Percentiles rank a stretch among this genome's conserved stretches.
Evolutionary conservation across 1,140 invertebrate genomes (phyloP).

Genomic region (Adoxophyes honmai): DNA sequence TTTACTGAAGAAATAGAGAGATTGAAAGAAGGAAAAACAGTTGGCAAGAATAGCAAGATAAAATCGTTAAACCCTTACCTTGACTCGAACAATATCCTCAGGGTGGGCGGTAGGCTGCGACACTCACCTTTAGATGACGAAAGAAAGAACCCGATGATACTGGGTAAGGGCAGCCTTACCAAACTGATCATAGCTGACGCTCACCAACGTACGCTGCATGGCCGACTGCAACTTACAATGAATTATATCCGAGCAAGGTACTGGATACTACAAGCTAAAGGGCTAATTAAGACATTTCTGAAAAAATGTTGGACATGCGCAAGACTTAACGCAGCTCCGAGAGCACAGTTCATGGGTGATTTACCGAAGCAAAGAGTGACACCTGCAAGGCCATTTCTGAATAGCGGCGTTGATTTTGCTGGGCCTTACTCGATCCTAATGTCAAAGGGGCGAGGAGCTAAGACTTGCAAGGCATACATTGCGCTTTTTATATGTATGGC

Average conservation of each 20-base stretch:
- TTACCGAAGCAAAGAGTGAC: conserved; percentile 21
- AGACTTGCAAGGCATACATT: conserved; percentile 20
- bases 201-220: conserved; percentile 20
- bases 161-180: conserved; percentile 2
- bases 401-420: conserved; percentile 26
- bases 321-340: not conserved
- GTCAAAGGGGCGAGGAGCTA: conserved; percentile 11
- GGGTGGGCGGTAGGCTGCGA: conserved; percentile 21
- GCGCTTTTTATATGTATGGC: conserved; percentile 25
- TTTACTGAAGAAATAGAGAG: conserved; percentile 30
- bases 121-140: conserved; percentile 11
- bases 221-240: conserved; percentile 15
- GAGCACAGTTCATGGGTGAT: conserved; percentile 24
- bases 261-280: conserved; percentile 23
- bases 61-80: conserved; percentile 12
- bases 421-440: conserved; percentile 16
- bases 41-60: not conserved
- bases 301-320: conserved; percentile 24
- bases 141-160: conserved; percentile 20
- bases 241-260: conserved; percentile 19
- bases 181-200: conserved; percentile 20
- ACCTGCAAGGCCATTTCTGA: conserved; percentile 20
- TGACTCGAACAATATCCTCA: conserved; percentile 12
- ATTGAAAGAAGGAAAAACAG: conserved; percentile 14
- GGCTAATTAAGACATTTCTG: conserved; percentile 13